Evolutionary conservation across 2,888 invertebrate genomes (phyloP).

Genomic region (Blastobasis adustella): DNA sequence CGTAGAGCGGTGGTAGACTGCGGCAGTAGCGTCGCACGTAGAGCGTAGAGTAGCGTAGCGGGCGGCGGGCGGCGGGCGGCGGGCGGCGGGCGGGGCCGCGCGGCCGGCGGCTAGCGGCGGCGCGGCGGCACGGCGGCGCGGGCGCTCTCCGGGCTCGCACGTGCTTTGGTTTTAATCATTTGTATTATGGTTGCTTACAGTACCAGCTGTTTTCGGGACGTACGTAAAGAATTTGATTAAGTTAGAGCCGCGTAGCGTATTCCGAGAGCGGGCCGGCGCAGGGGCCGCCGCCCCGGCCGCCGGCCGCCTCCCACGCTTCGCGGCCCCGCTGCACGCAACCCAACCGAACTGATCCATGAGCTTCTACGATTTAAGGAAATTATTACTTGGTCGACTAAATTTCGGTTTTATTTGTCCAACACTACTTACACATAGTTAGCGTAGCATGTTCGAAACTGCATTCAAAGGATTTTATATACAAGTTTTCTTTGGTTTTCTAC

Average conservation of each 20-base stretch:
- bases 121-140: background rate
- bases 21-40: constrained; percentile 11
- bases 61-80: constrained; percentile 28
- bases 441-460: too few relatives aligned
- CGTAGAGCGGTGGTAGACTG: background rate
- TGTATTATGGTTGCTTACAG: constrained; percentile 75
- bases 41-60: constrained; percentile 28
- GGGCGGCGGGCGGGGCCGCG: constrained; percentile 27
- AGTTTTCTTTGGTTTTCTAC: too few relatives aligned
- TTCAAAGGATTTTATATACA: too few relatives aligned
- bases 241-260: constrained; percentile 48
- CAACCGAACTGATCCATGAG: constrained; percentile 28
- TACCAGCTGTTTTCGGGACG: constrained; percentile 80
- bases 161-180: constrained; percentile 45
- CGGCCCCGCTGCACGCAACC: constrained; percentile 24
- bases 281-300: constrained; percentile 17
- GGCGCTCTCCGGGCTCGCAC: constrained; percentile 26
- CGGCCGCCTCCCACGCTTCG: constrained; percentile 16
- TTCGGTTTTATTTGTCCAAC: too few relatives aligned
- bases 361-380: constrained; percentile 14
- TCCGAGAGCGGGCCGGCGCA: constrained; percentile 33
- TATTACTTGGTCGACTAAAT: too few relatives aligned
- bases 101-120: constrained; percentile 24
- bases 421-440: too few relatives aligned
- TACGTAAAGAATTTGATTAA: constrained; percentile 66